A percentile compares a stretch with the other conserved stretches of the same genome.
Evolutionary conservation across 2,797 vertebrate genomes (phyloP).

Genomic region (Arnoldichthys spilopterus): DNA sequence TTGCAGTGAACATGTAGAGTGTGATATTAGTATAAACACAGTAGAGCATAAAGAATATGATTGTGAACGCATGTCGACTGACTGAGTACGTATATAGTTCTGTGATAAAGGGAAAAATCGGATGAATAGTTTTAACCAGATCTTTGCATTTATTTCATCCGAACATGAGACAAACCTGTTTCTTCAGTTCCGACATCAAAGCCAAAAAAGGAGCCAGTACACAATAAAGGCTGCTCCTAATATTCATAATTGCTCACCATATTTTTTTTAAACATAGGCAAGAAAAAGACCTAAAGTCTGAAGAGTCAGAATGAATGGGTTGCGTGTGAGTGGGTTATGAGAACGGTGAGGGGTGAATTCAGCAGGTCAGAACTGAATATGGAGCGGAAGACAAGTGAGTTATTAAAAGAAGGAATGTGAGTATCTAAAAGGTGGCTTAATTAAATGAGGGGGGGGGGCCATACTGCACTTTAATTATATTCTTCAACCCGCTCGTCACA

Average conservation of each 20-base stretch:
- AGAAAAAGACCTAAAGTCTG: neutral
- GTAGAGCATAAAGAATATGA: too few species aligned
- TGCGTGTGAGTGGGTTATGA: conserved; percentile 20
- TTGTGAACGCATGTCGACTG: too few species aligned
- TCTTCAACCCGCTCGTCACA: conserved; percentile 44
- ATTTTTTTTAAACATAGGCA: neutral
- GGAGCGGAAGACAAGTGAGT: conserved; percentile 62
- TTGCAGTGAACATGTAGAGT: too few species aligned
- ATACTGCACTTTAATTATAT: conserved; percentile 68
- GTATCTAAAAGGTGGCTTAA: conserved; percentile 69
- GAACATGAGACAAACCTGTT: too few species aligned
- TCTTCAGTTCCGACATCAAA: too few species aligned
- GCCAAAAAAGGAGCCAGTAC: neutral
- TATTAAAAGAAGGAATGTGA: conserved; percentile 69
- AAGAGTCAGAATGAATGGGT: conserved; percentile 23
- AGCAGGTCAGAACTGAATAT: conserved; percentile 65
- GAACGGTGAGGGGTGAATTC: conserved; percentile 48
- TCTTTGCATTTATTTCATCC: too few species aligned
- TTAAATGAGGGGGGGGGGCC: conserved; percentile 62
- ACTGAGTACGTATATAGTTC: too few species aligned
- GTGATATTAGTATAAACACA: too few species aligned
- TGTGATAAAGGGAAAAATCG: too few species aligned
- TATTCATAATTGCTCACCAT: neutral
- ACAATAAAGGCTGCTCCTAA: neutral
- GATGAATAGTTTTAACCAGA: too few species aligned